phyloP scores from a whole-genome alignment of 2,888 invertebrate species.

The Drosophila fulvimacula region DNA sequence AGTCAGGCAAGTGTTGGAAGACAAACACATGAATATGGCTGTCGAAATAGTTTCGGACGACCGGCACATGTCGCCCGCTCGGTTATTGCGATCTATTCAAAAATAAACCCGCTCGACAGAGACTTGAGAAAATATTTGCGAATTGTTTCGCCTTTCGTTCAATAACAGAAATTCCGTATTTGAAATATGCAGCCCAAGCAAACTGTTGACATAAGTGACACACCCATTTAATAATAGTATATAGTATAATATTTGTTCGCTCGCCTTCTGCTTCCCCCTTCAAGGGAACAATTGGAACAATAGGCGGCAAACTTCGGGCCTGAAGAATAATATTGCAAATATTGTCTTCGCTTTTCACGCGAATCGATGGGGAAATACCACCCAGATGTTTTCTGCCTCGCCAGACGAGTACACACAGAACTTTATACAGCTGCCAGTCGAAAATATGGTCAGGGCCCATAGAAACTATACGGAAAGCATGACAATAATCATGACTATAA shows the following conservation, averaged over 20 bases:
- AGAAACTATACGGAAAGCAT: neutral
- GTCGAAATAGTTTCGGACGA: conserved; percentile 24
- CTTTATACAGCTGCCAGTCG: conserved; percentile 43
- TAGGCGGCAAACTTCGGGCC: conserved; percentile 28
- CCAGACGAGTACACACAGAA: neutral
- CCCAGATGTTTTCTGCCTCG: conserved; percentile 33
- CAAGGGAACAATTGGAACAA: conserved; percentile 10
- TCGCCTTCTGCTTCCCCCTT: neutral
- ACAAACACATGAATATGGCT: conserved; percentile 22
- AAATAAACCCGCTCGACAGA: conserved; percentile 26
- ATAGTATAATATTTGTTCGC: conserved; percentile 6
- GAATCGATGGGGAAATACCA: conserved; percentile 46
- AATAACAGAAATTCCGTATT: conserved; percentile 67
- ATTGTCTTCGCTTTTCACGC: conserved; percentile 25
- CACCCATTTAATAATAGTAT: conserved; percentile 34
- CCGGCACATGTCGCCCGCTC: conserved; percentile 11
- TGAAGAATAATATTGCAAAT: conserved; percentile 66
- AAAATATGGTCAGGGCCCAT: conserved; percentile 14
- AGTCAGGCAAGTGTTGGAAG: conserved; percentile 28
- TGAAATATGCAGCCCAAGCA: conserved; percentile 17
- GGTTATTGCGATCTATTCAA: conserved; percentile 27
- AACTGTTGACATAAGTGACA: conserved; percentile 63
- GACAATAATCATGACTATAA: neutral
- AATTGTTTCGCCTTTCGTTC: conserved; percentile 27
- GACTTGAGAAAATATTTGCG: conserved; percentile 53